Conservation (phyloP, 2,888 invertebrate species). For the Temnothorax ravouxi region DNA sequence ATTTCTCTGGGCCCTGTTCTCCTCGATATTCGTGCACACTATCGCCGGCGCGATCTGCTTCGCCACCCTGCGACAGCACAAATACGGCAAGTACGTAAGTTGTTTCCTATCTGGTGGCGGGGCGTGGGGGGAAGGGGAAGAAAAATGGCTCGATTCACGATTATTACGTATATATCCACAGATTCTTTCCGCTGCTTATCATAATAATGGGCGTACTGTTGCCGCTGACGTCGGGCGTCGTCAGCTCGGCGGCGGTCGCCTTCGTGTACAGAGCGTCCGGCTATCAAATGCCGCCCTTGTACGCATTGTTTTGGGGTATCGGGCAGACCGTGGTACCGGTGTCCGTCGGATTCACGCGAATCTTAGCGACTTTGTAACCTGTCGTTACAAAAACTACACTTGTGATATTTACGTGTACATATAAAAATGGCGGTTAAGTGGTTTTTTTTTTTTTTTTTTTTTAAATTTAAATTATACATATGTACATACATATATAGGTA, state of each 20-base stretch:
- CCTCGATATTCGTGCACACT: constrained; percentile 96
- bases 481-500: constrained; percentile 58
- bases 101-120: not conserved
- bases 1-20: constrained; percentile 98
- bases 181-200: constrained; percentile 96
- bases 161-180: constrained; percentile 80
- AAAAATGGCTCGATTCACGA: constrained; percentile 10
- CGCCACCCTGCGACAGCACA: constrained; percentile 96
- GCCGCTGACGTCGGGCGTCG: constrained; percentile 95
- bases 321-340: constrained; percentile 96
- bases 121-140: too few relatives aligned
- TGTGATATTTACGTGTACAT: constrained; percentile 49
- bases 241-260: constrained; percentile 96
- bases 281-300: constrained; percentile 95
- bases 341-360: constrained; percentile 96
- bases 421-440: not conserved
- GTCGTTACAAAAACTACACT: constrained; percentile 11
- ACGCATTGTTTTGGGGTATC: constrained; percentile 97
- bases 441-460: constrained; percentile 25
- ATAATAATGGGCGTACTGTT: constrained; percentile 96
- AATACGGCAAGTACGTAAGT: constrained; percentile 91
- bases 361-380: constrained; percentile 95
- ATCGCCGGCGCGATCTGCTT: constrained; percentile 97
- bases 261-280: constrained; percentile 97
- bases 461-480: constrained; percentile 52